Conservation (phyloP, 2,888 invertebrate species). For the Stenodera caucasica region DNA sequence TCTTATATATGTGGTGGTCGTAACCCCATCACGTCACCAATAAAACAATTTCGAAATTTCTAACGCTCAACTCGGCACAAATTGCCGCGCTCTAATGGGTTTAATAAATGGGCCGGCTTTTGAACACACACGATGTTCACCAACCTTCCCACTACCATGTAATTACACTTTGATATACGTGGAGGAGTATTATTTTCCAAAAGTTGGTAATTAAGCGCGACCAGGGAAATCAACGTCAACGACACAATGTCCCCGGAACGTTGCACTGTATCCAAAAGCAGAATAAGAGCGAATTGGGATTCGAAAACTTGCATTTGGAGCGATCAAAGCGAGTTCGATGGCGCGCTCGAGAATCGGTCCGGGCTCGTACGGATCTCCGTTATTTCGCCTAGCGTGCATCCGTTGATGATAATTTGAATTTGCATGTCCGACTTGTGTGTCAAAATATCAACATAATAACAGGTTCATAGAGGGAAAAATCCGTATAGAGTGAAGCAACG, state of each 20-base stretch:
- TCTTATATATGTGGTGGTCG: not conserved
- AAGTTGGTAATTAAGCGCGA: not conserved
- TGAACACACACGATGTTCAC: constrained; percentile 41
- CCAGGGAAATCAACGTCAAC: too few relatives aligned
- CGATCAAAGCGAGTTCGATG: too few relatives aligned
- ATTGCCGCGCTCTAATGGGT: constrained; percentile 39
- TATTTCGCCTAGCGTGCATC: not conserved
- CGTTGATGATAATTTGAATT: not conserved
- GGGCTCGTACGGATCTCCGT: too few relatives aligned
- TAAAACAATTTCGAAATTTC: constrained; percentile 29
- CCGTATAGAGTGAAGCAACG: not conserved
- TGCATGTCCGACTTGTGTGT: not conserved
- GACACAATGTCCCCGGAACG: too few relatives aligned
- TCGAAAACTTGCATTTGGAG: too few relatives aligned
- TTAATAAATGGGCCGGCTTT: constrained; percentile 40
- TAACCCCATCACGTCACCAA: constrained; percentile 8
- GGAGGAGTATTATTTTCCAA: constrained; percentile 29
- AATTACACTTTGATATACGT: constrained; percentile 40
- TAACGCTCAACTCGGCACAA: constrained; percentile 32
- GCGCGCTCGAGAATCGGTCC: too few relatives aligned
- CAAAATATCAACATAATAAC: constrained; percentile 2
- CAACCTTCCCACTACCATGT: constrained; percentile 39
- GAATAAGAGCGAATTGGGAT: too few relatives aligned
- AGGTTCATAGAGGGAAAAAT: not conserved
- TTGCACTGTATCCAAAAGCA: too few relatives aligned